Evolutionary conservation across 2,797 vertebrate species (phyloP), one percentile per base, ranked within the genome.

Genomic region (Sphenodon punctatus): DNA sequence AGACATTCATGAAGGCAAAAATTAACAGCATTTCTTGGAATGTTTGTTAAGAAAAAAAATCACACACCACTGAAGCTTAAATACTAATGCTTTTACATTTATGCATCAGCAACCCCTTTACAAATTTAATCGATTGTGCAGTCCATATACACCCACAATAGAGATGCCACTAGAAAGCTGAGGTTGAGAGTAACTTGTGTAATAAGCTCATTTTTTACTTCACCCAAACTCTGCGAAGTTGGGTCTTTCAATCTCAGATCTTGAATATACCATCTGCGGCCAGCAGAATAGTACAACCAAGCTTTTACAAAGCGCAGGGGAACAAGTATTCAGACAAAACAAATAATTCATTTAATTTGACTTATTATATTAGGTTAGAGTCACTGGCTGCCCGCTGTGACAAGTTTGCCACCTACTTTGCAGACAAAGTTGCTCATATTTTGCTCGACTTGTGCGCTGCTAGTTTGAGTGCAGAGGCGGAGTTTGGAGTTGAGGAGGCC

Each of bases 51-150:
- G 42, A 60, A 76, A 73, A 5, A 14, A 27, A 20, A 53, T 25
- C 46, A 58, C 39, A 63, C 34, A 25, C 67, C 60, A 71, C 13
- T 76, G 25, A 46, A 7, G 80, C 51, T 63, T 20, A 51, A 67
- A 70, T 19, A n/a, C 75, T 78, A 23, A 48, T 42, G 67, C 86
- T 61, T 23, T 70, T 71, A 48, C 55, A 42, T 77, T 75, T 65
- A 13, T 3, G 6, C 5, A 67, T 48, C 67, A 45, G 34, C 67
- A 39, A 66, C 67, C n/a, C 45, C 71, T 20, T 38, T 61, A n/a
- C 3, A 1, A 38, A 59, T 41, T 36, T 23, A 36, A 22, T 55
- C 34, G 19, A 58, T 14, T 20, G 56, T 1, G 2, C 10, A 63
- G 56, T 41, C 0, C 1, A 74, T 6, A 58, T 0, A 74, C 49